phyloP scores from a whole-genome alignment of 2,113 vertebrate genomes.

The Ardeotis arabs region DNA sequence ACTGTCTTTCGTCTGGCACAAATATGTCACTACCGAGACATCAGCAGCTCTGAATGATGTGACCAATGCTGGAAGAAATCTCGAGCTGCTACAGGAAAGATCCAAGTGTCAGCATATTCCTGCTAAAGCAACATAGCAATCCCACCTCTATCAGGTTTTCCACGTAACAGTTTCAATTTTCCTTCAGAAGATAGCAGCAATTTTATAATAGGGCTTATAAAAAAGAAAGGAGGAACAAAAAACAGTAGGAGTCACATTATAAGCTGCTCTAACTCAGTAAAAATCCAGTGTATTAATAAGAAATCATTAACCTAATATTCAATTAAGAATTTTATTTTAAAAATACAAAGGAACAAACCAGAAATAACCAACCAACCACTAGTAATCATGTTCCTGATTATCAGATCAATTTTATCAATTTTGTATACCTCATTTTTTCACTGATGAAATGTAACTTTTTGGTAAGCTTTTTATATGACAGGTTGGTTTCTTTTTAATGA shows the following conservation, averaged over 20 bases:
- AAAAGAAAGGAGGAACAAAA: background rate
- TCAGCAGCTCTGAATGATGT: background rate
- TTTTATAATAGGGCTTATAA: background rate
- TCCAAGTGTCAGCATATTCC: background rate
- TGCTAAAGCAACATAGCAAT: background rate
- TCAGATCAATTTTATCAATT: background rate
- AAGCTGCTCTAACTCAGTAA: background rate
- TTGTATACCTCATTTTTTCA: background rate
- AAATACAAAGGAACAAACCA: background rate
- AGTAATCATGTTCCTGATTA: background rate
- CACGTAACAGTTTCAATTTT: background rate
- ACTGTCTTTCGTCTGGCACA: constrained; percentile 41
- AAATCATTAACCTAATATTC: background rate
- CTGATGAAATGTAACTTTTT: accelerated
- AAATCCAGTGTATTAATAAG: background rate
- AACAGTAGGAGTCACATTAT: background rate
- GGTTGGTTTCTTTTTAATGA: background rate
- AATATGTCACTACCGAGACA: constrained; percentile 27
- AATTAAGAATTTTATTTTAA: background rate
- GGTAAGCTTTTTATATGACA: background rate
- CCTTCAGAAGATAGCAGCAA: background rate
- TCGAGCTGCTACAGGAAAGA: background rate
- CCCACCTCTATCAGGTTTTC: background rate
- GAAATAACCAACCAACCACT: background rate
- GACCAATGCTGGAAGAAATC: constrained; percentile 3